Evolutionary conservation across 2,888 invertebrate genomes (phyloP).

Genomic region (Cloeon dipterum): DNA sequence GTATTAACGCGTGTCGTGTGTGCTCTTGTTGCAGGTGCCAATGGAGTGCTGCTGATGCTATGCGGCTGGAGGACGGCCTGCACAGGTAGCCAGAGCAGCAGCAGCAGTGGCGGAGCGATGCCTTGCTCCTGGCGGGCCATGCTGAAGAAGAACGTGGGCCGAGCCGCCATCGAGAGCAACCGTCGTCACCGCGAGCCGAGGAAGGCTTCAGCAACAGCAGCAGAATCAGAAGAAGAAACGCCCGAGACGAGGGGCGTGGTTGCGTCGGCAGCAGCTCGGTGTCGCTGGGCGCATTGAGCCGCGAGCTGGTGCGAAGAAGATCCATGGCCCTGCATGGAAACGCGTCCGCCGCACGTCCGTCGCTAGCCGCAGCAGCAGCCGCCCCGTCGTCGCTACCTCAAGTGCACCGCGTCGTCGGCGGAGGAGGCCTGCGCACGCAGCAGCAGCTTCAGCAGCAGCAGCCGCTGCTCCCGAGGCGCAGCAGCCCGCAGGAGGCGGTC

Average conservation of each 20-base stretch:
- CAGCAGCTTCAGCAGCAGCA: conserved; percentile 12
- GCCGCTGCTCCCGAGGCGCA: conserved; percentile 6
- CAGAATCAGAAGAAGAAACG: too few species aligned
- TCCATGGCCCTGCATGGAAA: conserved; percentile 57
- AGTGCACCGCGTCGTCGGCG: conserved; percentile 8
- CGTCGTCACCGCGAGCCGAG: conserved; percentile 4
- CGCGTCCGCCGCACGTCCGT: conserved; percentile 23
- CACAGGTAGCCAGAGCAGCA: conserved; percentile 5
- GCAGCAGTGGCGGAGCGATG: conserved; percentile 9
- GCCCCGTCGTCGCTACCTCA: conserved; percentile 11
- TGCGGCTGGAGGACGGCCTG: conserved; percentile 61
- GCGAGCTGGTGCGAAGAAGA: conserved; percentile 15
- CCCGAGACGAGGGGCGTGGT: conserved; percentile 19
- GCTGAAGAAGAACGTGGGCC: conserved; percentile 6
- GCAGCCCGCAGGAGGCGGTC: conserved; percentile 20
- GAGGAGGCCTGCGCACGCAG: conserved; percentile 7
- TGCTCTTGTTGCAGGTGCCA: too few species aligned
- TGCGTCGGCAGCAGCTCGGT: conserved; percentile 22
- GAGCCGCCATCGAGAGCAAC: conserved; percentile 5
- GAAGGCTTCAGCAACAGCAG: conserved; percentile 1
- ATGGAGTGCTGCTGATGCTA: conserved; percentile 17
- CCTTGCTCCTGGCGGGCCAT: conserved; percentile 23
- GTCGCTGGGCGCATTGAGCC: conserved; percentile 13
- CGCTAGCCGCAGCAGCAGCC: conserved; percentile 1
- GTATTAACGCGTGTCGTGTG: too few species aligned